Percentiles rank a stretch among this genome's conserved stretches.
Evolutionary conservation across 2,113 vertebrate species (phyloP).

Genomic region (Pungitius pungitius): DNA sequence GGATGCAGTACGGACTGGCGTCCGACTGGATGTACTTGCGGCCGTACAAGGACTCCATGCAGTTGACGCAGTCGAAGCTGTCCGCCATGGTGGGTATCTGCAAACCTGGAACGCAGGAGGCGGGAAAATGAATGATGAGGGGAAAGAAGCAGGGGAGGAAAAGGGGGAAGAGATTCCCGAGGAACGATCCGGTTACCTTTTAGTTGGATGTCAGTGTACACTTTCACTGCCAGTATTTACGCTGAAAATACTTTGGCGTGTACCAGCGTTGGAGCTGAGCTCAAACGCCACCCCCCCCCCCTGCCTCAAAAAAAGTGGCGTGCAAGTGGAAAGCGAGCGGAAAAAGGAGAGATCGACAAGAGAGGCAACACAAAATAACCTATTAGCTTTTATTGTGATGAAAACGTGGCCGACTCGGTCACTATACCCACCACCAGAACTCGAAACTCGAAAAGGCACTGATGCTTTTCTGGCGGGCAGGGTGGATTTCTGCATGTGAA

Average conservation of each 20-base stretch:
- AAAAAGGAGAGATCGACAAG: slow-evolving; percentile 2
- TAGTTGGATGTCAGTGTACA: slow-evolving; percentile 22
- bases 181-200: slow-evolving; percentile 40
- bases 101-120: slow-evolving; percentile 42
- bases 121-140: neutral
- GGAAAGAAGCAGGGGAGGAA: neutral
- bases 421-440: neutral
- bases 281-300: slow-evolving; percentile 60
- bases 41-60: slow-evolving; percentile 95
- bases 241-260: slow-evolving; percentile 59
- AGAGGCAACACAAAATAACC: slow-evolving; percentile 47
- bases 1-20: slow-evolving; percentile 93
- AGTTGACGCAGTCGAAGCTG: slow-evolving; percentile 94
- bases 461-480: slow-evolving; percentile 5
- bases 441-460: neutral
- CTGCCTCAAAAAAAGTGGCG: no score
- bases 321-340: slow-evolving; percentile 38
- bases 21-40: slow-evolving; percentile 98
- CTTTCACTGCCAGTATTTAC: slow-evolving; percentile 61
- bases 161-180: slow-evolving; percentile 12
- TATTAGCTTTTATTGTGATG: slow-evolving; percentile 70
- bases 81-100: slow-evolving; percentile 87
- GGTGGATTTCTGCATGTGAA: slow-evolving; percentile 11
- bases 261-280: slow-evolving; percentile 38
- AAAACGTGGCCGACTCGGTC: slow-evolving; percentile 43